These are phyloP conservation scores for Stenurella melanura DNA, from an alignment of 2,888 invertebrate species.

Conservation along the genomic window DNA sequence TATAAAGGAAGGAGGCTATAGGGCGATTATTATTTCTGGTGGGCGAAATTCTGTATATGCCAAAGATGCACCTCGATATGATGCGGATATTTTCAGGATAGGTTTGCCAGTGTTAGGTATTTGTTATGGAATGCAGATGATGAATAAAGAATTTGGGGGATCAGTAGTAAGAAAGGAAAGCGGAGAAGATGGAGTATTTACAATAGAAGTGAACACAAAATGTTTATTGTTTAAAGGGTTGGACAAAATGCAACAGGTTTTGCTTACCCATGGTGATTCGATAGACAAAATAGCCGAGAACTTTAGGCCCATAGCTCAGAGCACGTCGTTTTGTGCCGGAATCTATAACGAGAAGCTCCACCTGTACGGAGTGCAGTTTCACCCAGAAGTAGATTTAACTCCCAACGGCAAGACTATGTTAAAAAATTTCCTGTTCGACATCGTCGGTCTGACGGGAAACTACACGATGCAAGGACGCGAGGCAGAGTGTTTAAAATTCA, in stretches of 20 bases:
- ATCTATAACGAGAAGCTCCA: conserved; percentile 93
- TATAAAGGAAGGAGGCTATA: conserved; percentile 89
- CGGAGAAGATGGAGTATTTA: conserved; percentile 96
- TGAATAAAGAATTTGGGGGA: conserved; percentile 98
- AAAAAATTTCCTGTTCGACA: conserved; percentile 94
- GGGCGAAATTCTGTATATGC: conserved; percentile 98
- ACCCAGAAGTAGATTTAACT: conserved; percentile 96
- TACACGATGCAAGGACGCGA: conserved; percentile 93
- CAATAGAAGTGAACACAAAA: conserved; percentile 90
- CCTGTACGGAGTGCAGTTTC: conserved; percentile 98
- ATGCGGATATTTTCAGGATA: conserved; percentile 95
- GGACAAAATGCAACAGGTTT: conserved; percentile 89
- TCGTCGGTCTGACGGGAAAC: conserved; percentile 89
- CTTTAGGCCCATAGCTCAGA: conserved; percentile 91
- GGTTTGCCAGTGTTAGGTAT: conserved; percentile 94
- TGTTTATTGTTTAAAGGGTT: conserved; percentile 94
- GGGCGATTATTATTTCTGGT: conserved; percentile 97
- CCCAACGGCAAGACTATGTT: conserved; percentile 86
- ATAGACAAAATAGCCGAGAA: conserved; percentile 93
- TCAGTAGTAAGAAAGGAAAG: conserved; percentile 89
- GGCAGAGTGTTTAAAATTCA: conserved; percentile 92
- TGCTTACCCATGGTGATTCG: conserved; percentile 98
- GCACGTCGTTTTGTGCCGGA: conserved; percentile 88
- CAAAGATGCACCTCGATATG: conserved; percentile 94
- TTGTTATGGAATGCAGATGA: conserved; percentile 99